Conservation (phyloP, 1,140 invertebrate species). For the Phymorhynchus buccinoides region DNA sequence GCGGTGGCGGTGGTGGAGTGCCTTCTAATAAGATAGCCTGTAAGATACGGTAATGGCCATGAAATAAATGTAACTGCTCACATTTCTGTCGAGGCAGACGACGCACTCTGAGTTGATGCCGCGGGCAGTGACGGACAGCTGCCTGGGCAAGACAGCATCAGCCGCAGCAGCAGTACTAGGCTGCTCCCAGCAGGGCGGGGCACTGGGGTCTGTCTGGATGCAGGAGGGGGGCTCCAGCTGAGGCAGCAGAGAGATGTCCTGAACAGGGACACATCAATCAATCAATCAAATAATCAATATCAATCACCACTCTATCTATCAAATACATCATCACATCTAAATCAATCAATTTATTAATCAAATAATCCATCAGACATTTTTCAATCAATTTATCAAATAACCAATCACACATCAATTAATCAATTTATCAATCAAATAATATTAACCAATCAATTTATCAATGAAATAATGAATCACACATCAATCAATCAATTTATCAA, state of each 20-base stretch:
- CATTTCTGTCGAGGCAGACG: constrained; percentile 82
- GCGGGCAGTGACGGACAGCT: constrained; percentile 59
- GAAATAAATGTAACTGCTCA: constrained; percentile 40
- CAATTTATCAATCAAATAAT: too few relatives aligned
- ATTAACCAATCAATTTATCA: neutral
- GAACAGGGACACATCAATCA: neutral
- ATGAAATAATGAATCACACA: neutral
- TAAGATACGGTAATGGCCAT: neutral
- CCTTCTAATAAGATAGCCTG: too few relatives aligned
- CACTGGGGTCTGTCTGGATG: neutral
- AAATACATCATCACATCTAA: too few relatives aligned
- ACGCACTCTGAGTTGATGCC: constrained; percentile 81
- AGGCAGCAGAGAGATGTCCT: constrained; percentile 27
- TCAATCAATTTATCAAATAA: too few relatives aligned
- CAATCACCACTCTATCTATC: too few relatives aligned
- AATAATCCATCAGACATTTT: neutral
- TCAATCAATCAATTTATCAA: too few relatives aligned
- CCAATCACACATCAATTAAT: too few relatives aligned
- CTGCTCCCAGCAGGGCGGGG: neutral
- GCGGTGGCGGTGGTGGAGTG: too few relatives aligned
- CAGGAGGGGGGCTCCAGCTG: neutral
- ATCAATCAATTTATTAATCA: too few relatives aligned
- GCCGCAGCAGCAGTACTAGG: neutral
- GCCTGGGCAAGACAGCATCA: neutral
- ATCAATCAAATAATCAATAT: neutral